These are phyloP conservation scores for Stichopus horrens DNA, from an alignment of 53 echinoderm and acorn worm species.

Conservation along the genomic window DNA sequence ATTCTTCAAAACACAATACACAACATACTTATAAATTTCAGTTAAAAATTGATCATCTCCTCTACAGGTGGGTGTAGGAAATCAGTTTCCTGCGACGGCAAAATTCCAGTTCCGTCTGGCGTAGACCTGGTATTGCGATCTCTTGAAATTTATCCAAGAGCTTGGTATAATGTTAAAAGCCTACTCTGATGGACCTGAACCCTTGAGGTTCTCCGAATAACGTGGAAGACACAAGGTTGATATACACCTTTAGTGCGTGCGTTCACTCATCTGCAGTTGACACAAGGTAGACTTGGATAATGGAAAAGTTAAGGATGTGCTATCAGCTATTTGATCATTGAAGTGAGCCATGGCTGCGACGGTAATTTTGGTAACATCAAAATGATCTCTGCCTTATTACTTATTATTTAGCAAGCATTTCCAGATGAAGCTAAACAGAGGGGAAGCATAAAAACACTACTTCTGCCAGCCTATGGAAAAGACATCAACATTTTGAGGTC, in stretches of 20 bases:
- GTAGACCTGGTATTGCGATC: slow-evolving; percentile 38
- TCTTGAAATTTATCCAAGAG: slow-evolving; percentile 47
- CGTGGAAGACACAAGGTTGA: slow-evolving; percentile 46
- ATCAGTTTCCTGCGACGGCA: not conserved
- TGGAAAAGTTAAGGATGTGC: too few species aligned
- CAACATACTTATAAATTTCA: slow-evolving; percentile 5
- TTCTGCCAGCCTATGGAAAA: slow-evolving; percentile 49
- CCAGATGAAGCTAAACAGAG: slow-evolving; percentile 12
- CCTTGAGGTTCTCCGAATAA: slow-evolving; percentile 35
- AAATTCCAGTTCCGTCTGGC: slow-evolving; percentile 6
- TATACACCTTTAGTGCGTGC: slow-evolving; percentile 32
- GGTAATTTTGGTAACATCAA: slow-evolving; percentile 36
- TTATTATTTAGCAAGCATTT: slow-evolving; percentile 16
- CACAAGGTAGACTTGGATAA: too few species aligned
- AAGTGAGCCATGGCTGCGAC: too few species aligned
- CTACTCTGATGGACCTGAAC: not conserved
- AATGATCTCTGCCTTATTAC: slow-evolving; percentile 12
- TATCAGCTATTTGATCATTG: too few species aligned
- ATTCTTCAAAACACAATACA: slow-evolving; percentile 42
- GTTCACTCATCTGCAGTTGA: slow-evolving; percentile 10
- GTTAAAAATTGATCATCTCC: slow-evolving; percentile 29
- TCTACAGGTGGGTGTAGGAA: not conserved
- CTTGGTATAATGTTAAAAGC: slow-evolving; percentile 32
- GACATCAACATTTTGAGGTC: slow-evolving; percentile 43
- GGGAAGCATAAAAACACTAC: slow-evolving; percentile 25